Evolutionary conservation across 2,888 invertebrate genomes (phyloP).

Genomic region (Drosophila paramelanica): DNA sequence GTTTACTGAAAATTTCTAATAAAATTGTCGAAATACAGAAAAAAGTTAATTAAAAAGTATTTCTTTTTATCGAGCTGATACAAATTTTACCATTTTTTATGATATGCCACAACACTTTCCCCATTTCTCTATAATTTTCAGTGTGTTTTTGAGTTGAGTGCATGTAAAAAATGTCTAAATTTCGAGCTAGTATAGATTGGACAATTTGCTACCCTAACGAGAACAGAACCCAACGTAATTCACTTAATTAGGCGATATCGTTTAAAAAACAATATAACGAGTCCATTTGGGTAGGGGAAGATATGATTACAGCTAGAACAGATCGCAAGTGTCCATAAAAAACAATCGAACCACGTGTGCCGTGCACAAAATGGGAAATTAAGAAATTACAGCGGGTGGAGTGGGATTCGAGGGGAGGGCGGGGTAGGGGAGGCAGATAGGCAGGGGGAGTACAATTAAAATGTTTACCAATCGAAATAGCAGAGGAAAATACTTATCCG

Average conservation of each 20-base stretch:
- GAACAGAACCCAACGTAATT: neutral
- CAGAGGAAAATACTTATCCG: constrained; percentile 27
- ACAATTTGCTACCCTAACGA: neutral
- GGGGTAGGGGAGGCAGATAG: neutral
- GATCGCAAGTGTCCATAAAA: constrained; percentile 4
- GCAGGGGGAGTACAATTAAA: constrained; percentile 38
- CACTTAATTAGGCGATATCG: constrained; percentile 40
- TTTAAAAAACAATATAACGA: constrained; percentile 21
- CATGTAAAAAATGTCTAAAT: no score
- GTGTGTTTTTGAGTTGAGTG: no score
- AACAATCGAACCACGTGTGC: constrained; percentile 38
- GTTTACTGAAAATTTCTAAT: no score
- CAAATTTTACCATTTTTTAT: no score
- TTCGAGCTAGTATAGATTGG: neutral
- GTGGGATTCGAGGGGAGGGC: neutral
- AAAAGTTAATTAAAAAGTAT: no score
- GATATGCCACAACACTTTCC: no score
- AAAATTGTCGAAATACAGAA: no score
- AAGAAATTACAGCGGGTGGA: constrained; percentile 60
- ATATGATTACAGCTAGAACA: constrained; percentile 25
- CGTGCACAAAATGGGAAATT: constrained; percentile 45
- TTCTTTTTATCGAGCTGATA: no score
- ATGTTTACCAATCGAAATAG: constrained; percentile 55
- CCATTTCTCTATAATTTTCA: no score
- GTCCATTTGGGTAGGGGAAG: neutral